Evolutionary conservation across 2,888 invertebrate genomes (phyloP).

Genomic region (Torymus aiolomorphi): DNA sequence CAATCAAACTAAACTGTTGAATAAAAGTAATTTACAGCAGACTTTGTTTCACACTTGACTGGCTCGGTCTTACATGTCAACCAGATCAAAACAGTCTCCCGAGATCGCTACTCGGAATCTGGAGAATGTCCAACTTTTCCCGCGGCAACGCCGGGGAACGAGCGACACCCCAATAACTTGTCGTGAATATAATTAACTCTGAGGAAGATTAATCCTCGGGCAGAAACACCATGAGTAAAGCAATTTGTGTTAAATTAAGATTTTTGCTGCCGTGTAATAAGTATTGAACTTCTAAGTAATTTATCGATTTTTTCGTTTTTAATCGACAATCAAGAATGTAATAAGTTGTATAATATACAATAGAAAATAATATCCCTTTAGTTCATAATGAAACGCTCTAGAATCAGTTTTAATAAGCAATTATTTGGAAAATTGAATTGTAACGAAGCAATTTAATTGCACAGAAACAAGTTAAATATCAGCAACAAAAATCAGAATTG

Average conservation of each 20-base stretch:
- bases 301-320: no score
- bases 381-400: no score
- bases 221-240: neutral
- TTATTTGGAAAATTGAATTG: no score
- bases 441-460: no score
- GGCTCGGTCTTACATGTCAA: neutral
- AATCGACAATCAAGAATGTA: neutral
- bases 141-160: neutral
- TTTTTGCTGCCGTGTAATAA: neutral
- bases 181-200: constrained; percentile 35
- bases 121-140: constrained; percentile 36
- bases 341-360: no score
- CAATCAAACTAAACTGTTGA: no score
- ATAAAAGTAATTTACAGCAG: no score
- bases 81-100: constrained; percentile 11
- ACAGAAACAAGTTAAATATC: no score
- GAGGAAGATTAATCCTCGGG: constrained; percentile 11
- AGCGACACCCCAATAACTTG: constrained; percentile 19
- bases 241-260: constrained; percentile 27
- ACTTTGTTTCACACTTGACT: neutral
- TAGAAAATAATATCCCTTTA: no score
- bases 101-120: neutral
- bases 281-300: neutral
- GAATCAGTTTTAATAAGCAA: no score
- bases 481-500: no score